These are phyloP conservation scores for Mastigias papua DNA, from an alignment of 30 jellyfish, hydroid and myxozoan species.

Conservation along the genomic window DNA sequence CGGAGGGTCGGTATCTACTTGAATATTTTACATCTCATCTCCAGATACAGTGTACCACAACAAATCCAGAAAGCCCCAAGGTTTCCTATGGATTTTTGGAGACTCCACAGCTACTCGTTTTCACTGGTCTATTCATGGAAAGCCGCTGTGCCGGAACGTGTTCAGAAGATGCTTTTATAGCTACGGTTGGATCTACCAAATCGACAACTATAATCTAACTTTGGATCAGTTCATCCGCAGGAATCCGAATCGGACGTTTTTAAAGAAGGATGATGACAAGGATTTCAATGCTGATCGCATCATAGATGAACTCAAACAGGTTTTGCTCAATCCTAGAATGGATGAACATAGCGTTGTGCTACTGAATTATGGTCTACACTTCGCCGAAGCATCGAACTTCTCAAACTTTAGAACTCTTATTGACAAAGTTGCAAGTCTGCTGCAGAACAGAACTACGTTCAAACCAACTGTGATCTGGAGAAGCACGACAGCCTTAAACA, in stretches of 20 bases:
- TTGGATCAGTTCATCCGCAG: constrained; percentile 83
- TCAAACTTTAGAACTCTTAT: constrained; percentile 77
- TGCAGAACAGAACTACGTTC: constrained; percentile 43
- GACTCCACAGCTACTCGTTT: constrained; percentile 94
- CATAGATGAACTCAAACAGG: constrained; percentile 86
- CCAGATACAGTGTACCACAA: constrained; percentile 16
- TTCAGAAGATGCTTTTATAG: constrained; percentile 84
- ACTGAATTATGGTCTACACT: constrained; percentile 91
- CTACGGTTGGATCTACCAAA: constrained; percentile 91
- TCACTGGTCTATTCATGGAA: constrained; percentile 76
- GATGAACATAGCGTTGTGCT: constrained; percentile 82
- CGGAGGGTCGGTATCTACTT: no score
- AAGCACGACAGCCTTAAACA: constrained; percentile 86
- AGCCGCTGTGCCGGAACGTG: constrained; percentile 69
- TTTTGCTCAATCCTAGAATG: constrained; percentile 84
- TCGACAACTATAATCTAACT: constrained; percentile 88
- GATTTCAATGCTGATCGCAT: constrained; percentile 76
- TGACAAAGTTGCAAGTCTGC: constrained; percentile 45
- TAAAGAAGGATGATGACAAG: constrained; percentile 65
- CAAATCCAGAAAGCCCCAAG: constrained; percentile 64
- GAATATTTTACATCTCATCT: background rate
- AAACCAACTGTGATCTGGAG: constrained; percentile 86
- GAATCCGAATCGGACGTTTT: constrained; percentile 66
- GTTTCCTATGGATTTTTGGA: constrained; percentile 91
- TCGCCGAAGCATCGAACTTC: constrained; percentile 84